These are phyloP conservation scores for Adelognathus sp. DNA, from an alignment of 2,888 invertebrate genomes.

Conservation along the genomic window DNA sequence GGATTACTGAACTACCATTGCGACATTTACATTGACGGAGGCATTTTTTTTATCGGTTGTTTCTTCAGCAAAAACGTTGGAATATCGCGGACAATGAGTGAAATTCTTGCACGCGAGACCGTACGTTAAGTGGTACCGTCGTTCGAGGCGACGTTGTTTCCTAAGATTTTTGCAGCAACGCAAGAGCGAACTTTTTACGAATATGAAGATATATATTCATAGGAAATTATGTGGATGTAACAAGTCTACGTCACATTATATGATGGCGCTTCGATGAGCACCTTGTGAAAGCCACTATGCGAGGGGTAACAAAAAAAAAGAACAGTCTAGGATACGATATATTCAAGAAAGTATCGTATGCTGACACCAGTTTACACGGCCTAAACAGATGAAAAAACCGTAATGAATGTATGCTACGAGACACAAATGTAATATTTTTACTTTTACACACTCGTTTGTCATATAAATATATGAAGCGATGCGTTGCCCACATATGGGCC, in stretches of 20 bases:
- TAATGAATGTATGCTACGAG: constrained; percentile 52
- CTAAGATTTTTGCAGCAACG: not conserved
- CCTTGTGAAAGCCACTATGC: constrained; percentile 28
- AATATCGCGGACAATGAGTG: not conserved
- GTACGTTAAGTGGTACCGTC: not conserved
- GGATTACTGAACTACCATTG: not conserved
- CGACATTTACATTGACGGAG: not conserved
- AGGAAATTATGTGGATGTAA: constrained; percentile 2
- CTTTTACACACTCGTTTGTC: constrained; percentile 58
- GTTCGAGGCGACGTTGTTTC: not conserved
- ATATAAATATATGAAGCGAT: constrained; percentile 17
- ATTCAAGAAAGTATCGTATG: constrained; percentile 55
- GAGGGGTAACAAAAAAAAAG: constrained; percentile 33
- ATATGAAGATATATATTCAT: constrained; percentile 20
- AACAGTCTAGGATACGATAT: constrained; percentile 35
- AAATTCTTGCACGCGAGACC: not conserved
- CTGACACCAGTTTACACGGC: constrained; percentile 58
- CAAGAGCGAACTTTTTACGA: constrained; percentile 12
- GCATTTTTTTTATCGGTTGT: not conserved
- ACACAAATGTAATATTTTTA: constrained; percentile 58
- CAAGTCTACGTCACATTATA: constrained; percentile 51
- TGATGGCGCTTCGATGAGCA: constrained; percentile 43
- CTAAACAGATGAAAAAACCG: constrained; percentile 49
- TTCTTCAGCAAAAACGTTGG: not conserved
- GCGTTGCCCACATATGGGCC: constrained; percentile 22